phyloP scores from a whole-genome alignment of 1,140 invertebrate genomes.

The Eupristina koningsbergeri region DNA sequence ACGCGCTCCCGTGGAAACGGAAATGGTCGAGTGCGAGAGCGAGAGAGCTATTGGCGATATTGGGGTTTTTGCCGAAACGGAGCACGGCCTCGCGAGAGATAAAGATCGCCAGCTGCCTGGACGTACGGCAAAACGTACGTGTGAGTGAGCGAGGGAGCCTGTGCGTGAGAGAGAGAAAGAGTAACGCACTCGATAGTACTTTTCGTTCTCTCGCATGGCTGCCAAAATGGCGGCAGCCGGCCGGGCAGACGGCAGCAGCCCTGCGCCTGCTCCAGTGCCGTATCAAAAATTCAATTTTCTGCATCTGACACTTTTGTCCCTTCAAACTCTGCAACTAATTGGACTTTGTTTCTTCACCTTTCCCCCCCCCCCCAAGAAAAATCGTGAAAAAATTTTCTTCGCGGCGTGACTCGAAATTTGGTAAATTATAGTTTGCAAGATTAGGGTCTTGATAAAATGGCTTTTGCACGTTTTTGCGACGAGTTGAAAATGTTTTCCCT shows the following conservation, averaged over 20 bases:
- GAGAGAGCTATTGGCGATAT: not conserved
- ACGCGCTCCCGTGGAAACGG: constrained; percentile 20
- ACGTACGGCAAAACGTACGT: not conserved
- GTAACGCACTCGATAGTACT: not conserved
- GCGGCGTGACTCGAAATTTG: not conserved
- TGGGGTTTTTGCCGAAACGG: not conserved
- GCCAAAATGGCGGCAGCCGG: constrained; percentile 72
- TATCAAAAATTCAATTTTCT: constrained; percentile 41
- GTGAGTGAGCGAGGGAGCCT: not conserved
- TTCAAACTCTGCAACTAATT: not conserved
- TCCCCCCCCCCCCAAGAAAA: too few species aligned
- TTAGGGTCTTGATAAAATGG: not conserved
- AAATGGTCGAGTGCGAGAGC: constrained; percentile 22
- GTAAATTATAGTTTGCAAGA: not conserved
- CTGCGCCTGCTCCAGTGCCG: constrained; percentile 54
- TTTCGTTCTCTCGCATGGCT: constrained; percentile 61
- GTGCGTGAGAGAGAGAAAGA: not conserved
- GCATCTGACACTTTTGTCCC: not conserved
- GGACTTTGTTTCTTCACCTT: too few species aligned
- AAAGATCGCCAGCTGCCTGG: constrained; percentile 16
- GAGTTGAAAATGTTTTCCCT: not conserved
- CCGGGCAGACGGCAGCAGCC: constrained; percentile 64
- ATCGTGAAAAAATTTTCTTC: not conserved
- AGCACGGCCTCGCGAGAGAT: not conserved
- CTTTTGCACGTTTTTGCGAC: too few species aligned